Conservation (phyloP, 2,797 vertebrate species). For the Fundulus diaphanus region DNA sequence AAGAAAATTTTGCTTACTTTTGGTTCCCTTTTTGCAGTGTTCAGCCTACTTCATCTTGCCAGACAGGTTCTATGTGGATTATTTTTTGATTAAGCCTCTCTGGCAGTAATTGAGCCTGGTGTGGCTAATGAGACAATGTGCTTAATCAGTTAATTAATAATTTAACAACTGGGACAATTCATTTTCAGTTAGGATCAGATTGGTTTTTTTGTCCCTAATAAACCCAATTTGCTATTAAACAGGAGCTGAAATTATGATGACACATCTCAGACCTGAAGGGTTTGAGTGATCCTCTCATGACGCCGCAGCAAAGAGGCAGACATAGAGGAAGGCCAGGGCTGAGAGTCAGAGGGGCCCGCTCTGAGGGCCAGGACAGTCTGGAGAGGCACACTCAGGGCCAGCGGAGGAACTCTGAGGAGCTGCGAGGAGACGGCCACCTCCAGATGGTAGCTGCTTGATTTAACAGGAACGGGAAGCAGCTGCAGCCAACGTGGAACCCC, state of each 20-base stretch:
- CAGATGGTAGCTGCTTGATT: conserved; percentile 89
- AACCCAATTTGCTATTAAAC: too few species aligned
- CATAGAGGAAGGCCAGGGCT: background rate
- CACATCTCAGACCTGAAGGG: conserved; percentile 23
- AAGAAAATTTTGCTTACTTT: too few species aligned
- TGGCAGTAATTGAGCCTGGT: background rate
- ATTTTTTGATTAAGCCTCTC: background rate
- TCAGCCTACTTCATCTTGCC: too few species aligned
- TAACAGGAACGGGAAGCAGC: conserved; percentile 92
- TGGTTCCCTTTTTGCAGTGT: too few species aligned
- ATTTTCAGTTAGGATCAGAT: too few species aligned
- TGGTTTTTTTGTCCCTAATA: too few species aligned
- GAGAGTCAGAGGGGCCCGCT: conserved; percentile 50
- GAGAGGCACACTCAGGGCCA: conserved; percentile 51
- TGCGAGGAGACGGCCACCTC: conserved; percentile 74
- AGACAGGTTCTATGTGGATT: background rate
- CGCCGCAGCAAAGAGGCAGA: conserved; percentile 27
- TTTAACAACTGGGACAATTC: too few species aligned
- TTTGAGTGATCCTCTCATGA: conserved; percentile 38
- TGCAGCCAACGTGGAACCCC: conserved; percentile 80
- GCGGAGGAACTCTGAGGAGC: conserved; percentile 80
- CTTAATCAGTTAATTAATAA: too few species aligned
- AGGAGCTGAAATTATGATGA: background rate
- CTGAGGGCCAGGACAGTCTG: conserved; percentile 53
- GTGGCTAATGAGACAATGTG: background rate